phyloP scores from a whole-genome alignment of 2,113 vertebrate genomes.

The Theristicus caerulescens region DNA sequence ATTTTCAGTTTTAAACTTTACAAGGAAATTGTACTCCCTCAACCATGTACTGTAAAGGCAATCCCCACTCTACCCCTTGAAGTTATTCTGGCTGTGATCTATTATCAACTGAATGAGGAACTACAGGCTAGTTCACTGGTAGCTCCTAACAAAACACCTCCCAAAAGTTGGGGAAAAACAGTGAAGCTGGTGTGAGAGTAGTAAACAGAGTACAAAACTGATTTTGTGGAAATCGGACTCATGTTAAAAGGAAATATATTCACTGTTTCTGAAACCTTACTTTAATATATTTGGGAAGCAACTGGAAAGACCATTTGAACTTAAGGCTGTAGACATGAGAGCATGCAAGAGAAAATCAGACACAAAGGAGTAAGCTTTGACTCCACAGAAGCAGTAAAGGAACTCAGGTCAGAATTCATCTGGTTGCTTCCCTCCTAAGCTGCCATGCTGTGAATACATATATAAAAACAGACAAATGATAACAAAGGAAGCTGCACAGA shows the following conservation, averaged over 20 bases:
- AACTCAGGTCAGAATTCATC: neutral
- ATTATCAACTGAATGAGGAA: neutral
- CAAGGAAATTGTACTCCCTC: neutral
- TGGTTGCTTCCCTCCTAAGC: neutral
- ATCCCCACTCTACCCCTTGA: neutral
- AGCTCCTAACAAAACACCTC: neutral
- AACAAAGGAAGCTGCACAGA: neutral
- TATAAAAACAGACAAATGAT: neutral
- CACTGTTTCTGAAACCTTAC: neutral
- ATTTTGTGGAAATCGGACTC: neutral
- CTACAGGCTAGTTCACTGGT: neutral
- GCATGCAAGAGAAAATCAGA: neutral
- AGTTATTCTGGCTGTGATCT: neutral
- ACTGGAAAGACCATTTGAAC: neutral
- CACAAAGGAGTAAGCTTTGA: neutral
- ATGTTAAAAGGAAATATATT: neutral
- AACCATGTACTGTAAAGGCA: neutral
- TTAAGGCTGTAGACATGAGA: neutral
- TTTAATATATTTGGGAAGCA: neutral
- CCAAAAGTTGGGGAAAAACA: neutral
- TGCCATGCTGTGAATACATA: neutral
- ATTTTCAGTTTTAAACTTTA: neutral
- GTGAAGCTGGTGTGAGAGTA: neutral
- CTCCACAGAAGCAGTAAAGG: neutral
- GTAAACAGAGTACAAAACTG: neutral